Evolutionary conservation across 2,797 vertebrate species (phyloP).

Genomic region (Thripadectes ignobilis): DNA sequence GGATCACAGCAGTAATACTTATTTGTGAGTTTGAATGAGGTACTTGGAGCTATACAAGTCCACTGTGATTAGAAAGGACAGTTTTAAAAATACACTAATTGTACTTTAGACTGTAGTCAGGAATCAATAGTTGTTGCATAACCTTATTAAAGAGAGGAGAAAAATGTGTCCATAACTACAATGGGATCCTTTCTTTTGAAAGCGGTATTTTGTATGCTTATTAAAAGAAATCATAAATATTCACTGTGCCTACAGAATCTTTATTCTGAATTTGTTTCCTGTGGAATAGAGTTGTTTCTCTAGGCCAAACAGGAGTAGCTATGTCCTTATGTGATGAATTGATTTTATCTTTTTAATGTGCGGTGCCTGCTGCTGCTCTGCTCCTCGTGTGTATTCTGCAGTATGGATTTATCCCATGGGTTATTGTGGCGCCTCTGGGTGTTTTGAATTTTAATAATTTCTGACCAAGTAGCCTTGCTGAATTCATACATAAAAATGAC

Average conservation of each 20-base stretch:
- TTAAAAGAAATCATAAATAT: constrained; percentile 30
- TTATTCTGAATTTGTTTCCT: background rate
- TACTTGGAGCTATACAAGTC: background rate
- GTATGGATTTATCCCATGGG: background rate
- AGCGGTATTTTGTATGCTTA: constrained; percentile 13
- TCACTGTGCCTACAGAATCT: background rate
- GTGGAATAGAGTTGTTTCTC: constrained; percentile 18
- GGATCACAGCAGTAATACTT: background rate
- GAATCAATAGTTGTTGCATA: constrained; percentile 54
- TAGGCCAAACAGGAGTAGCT: background rate
- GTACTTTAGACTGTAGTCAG: background rate
- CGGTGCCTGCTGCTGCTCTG: background rate
- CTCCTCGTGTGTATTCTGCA: background rate
- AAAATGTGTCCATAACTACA: constrained; percentile 23
- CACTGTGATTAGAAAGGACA: constrained; percentile 21
- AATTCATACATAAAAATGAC: background rate
- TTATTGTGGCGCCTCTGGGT: background rate
- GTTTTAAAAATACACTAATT: constrained; percentile 4
- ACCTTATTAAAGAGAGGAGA: constrained; percentile 21
- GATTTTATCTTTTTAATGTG: constrained; percentile 40
- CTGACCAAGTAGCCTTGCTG: background rate
- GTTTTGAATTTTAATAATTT: background rate
- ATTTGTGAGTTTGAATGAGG: background rate
- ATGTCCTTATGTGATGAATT: background rate
- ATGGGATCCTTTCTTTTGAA: constrained; percentile 15